phyloP scores from a whole-genome alignment of 2,888 invertebrate species.

The Meta bourneti region DNA sequence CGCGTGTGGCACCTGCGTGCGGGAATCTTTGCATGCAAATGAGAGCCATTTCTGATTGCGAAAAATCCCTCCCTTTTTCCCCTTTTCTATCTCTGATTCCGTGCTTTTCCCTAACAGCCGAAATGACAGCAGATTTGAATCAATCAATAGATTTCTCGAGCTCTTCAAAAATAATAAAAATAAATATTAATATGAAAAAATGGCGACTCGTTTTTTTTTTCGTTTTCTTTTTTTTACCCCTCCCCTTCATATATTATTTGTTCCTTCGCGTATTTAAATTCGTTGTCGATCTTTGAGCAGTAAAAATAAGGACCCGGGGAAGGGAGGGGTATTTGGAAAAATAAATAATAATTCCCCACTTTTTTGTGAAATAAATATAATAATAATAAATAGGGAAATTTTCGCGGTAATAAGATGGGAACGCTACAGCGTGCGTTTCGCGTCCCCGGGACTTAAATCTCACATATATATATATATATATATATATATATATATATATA shows the following conservation, averaged over 20 bases:
- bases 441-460: slow-evolving; percentile 70
- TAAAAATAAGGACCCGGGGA: background rate
- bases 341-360: slow-evolving; percentile 72
- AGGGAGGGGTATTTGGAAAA: slow-evolving; percentile 43
- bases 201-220: slow-evolving; percentile 29
- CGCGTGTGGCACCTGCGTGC: slow-evolving; percentile 66
- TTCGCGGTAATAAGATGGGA: slow-evolving; percentile 65
- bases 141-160: slow-evolving; percentile 73
- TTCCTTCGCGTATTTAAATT: slow-evolving; percentile 75
- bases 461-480: too few relatives aligned
- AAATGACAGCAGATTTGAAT: slow-evolving; percentile 77
- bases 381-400: slow-evolving; percentile 61
- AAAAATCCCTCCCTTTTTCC: slow-evolving; percentile 71
- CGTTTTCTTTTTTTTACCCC: background rate
- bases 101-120: slow-evolving; percentile 68
- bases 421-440: slow-evolving; percentile 30
- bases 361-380: slow-evolving; percentile 23
- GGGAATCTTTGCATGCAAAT: slow-evolving; percentile 74
- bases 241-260: slow-evolving; percentile 62
- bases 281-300: slow-evolving; percentile 26
- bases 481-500: too few relatives aligned
- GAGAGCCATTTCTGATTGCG: slow-evolving; percentile 74
- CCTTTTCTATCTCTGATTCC: slow-evolving; percentile 45
- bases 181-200: slow-evolving; percentile 39
- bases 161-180: slow-evolving; percentile 68